Evolutionary conservation across 2,113 vertebrate species (phyloP).

Genomic region (Thalassarche chlororhynchos): DNA sequence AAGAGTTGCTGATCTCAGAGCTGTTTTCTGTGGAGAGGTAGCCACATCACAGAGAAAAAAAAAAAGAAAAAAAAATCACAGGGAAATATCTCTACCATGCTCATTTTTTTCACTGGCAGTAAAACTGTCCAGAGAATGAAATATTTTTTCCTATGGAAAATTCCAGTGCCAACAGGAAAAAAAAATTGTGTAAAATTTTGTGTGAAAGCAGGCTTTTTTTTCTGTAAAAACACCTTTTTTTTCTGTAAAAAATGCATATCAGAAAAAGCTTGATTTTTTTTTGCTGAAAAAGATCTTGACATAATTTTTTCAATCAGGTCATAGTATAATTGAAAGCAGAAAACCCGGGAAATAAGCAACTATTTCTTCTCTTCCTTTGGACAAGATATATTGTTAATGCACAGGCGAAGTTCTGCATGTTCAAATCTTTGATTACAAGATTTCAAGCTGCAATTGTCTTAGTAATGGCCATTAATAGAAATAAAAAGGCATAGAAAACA

Average conservation of each 20-base stretch:
- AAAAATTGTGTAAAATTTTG: background rate
- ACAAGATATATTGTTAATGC: background rate
- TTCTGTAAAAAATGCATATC: background rate
- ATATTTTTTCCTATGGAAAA: background rate
- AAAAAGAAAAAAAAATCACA: too few relatives aligned
- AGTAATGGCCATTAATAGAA: background rate
- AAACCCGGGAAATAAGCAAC: background rate
- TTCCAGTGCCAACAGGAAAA: background rate
- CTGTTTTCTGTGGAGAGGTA: background rate
- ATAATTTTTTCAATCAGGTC: background rate
- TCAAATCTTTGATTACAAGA: background rate
- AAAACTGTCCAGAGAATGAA: background rate
- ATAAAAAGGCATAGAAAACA: background rate
- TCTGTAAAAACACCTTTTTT: background rate
- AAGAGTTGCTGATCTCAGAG: background rate
- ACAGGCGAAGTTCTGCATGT: background rate
- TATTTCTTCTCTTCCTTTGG: background rate
- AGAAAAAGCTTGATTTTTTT: background rate
- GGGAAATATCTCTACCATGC: background rate
- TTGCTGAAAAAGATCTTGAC: background rate
- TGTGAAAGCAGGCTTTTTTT: background rate
- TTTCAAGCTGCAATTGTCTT: background rate
- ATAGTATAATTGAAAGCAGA: background rate
- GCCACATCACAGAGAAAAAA: background rate
- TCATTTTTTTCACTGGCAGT: background rate